These are phyloP conservation scores for Nannoperca australis DNA, from an alignment of 2,797 vertebrate genomes.

Conservation along the genomic window DNA sequence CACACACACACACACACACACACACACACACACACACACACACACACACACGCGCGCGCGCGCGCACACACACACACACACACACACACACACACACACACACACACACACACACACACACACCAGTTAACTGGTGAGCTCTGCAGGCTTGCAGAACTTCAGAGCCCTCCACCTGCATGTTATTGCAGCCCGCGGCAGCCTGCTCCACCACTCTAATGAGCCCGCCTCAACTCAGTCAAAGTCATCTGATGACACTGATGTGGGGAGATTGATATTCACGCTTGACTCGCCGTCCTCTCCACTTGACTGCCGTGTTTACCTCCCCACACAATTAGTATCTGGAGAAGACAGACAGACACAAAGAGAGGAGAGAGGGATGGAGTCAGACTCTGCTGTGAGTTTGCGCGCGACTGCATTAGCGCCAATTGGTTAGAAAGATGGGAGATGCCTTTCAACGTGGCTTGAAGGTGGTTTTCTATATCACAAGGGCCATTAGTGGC, in stretches of 20 bases:
- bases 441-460: slow-evolving; percentile 77
- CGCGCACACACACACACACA: slow-evolving; percentile 1
- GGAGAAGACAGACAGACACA: slow-evolving; percentile 77
- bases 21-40: slow-evolving; percentile 24
- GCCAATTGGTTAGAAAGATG: slow-evolving; percentile 78
- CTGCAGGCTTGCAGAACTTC: slow-evolving; percentile 40
- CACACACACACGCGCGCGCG: too few relatives aligned
- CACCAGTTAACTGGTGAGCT: slow-evolving; percentile 67
- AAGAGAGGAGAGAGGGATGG: slow-evolving; percentile 49
- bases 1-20: slow-evolving; percentile 28
- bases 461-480: slow-evolving; percentile 79
- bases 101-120: slow-evolving; percentile 1
- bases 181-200: slow-evolving; percentile 41
- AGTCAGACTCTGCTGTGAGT: slow-evolving; percentile 47
- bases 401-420: slow-evolving; percentile 68
- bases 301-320: slow-evolving; percentile 86
- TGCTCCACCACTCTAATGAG: slow-evolving; percentile 80
- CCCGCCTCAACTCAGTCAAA: slow-evolving; percentile 81
- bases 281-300: slow-evolving; percentile 84
- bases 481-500: slow-evolving; percentile 70
- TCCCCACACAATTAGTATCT: slow-evolving; percentile 87
- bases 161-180: slow-evolving; percentile 60
- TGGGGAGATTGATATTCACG: slow-evolving; percentile 89
- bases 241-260: slow-evolving; percentile 88
- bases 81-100: slow-evolving; percentile 48